These are phyloP conservation scores for Colletes collaris DNA, from an alignment of 2,888 invertebrate species.

Conservation along the genomic window DNA sequence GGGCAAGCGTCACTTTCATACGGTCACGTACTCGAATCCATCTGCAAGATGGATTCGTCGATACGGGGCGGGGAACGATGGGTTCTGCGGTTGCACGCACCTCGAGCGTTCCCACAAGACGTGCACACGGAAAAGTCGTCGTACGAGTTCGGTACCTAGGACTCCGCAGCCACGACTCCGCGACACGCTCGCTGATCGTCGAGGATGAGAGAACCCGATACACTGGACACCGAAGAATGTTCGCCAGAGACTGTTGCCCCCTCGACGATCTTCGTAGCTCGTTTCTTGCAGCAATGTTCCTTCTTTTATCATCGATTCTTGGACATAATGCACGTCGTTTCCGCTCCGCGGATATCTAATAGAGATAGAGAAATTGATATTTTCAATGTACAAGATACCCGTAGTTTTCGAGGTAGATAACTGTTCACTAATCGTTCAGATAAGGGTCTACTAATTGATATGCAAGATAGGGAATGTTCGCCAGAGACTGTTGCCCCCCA, in stretches of 20 bases:
- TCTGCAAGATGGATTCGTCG: slow-evolving; percentile 23
- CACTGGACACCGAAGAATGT: slow-evolving; percentile 65
- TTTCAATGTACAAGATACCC: too few relatives aligned
- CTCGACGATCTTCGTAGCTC: neutral
- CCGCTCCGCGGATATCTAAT: neutral
- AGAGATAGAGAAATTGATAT: too few relatives aligned
- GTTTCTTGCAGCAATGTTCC: neutral
- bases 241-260: slow-evolving; percentile 21
- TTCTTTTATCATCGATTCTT: too few relatives aligned
- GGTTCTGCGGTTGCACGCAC: slow-evolving; percentile 77
- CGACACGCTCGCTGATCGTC: slow-evolving; percentile 48
- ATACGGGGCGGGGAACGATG: slow-evolving; percentile 30
- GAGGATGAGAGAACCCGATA: slow-evolving; percentile 60
- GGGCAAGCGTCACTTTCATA: slow-evolving; percentile 15
- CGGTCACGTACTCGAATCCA: slow-evolving; percentile 12
- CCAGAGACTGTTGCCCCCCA: too few relatives aligned
- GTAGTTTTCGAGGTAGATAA: too few relatives aligned
- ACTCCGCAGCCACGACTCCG: slow-evolving; percentile 49
- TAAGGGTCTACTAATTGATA: too few relatives aligned
- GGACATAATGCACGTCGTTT: too few relatives aligned
- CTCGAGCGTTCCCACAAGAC: slow-evolving; percentile 77
- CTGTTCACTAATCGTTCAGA: too few relatives aligned
- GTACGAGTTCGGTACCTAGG: slow-evolving; percentile 39
- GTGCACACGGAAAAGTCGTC: slow-evolving; percentile 64
- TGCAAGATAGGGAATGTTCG: too few relatives aligned